Evolutionary conservation across 2,888 invertebrate genomes (phyloP), one percentile per base, ranked within the genome.

Genomic region (Thysanoteuthis rhombus): DNA sequence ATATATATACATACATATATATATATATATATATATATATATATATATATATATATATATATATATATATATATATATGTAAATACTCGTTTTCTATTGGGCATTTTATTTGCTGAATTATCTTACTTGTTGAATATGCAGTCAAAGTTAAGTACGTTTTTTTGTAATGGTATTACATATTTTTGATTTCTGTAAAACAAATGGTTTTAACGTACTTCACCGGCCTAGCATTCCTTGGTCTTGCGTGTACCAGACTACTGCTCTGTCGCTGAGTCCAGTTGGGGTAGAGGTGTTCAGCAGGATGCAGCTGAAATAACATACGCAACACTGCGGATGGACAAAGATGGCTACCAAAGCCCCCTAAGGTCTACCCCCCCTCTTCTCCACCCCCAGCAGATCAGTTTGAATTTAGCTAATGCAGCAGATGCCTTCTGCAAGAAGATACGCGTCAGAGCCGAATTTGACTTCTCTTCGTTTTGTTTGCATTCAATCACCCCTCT

Each of bases 231-330:
- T n/a, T 75, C 19, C 4, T 52, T 25, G 22, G 25, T 25, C 52
- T 52, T 25, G 22, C 75, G 75, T n/a, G n/a, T 32, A 19, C 75
- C 75, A 3, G n/a, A n/a, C 75, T 75, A 6, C 12, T n/a, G 75
- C 16, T 75, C n/a, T 75, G n/a, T 75, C 75, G 10, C 32, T 25
- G 28, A 58, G 58, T 58, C 58, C 58, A 12, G 58, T n/a, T 75
- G 16, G 75, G 22, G n/a, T n/a, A n/a, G 75, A 75, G n/a, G 75
- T 75, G 16, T 75, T 75, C 75, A 75, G 75, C 16, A n/a, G n/a
- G n/a, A 75, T 75, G n/a, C 75, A 75, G 75, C 75, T 75, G 75
- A 75, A 75, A 75, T 75, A 75, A 75, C 75, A 75, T n/a, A n/a
- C 75, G n/a, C n/a, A 75, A 16, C n/a, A n/a, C 75, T 1, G n/a